Percentiles rank a stretch among this genome's conserved stretches.
These are phyloP conservation scores for Ailurus styani DNA, from an alignment of 2,113 vertebrate species.

Conservation along the genomic window DNA sequence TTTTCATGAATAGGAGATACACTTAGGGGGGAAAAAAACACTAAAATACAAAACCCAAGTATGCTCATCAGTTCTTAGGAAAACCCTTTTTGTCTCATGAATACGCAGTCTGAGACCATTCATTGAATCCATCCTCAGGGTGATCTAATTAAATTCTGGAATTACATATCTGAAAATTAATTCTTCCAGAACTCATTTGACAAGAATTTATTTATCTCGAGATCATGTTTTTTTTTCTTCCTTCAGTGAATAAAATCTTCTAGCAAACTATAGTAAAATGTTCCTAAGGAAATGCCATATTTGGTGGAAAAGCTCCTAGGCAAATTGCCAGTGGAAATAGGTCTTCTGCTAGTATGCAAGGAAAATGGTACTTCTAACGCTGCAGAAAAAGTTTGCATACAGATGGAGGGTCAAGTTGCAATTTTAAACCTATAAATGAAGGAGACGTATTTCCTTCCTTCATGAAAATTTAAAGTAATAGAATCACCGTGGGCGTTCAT, in stretches of 20 bases:
- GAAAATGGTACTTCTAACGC: background rate
- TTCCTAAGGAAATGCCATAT: background rate
- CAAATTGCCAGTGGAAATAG: background rate
- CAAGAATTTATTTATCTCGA: background rate
- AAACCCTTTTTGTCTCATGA: slow-evolving; percentile 54
- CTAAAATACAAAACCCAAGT: slow-evolving; percentile 55
- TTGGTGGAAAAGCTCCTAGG: background rate
- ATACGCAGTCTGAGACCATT: background rate
- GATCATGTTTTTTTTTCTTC: background rate
- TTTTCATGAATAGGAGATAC: slow-evolving; percentile 49
- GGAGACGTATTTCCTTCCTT: background rate
- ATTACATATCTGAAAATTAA: slow-evolving; percentile 50
- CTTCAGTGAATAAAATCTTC: background rate
- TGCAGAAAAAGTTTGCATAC: background rate
- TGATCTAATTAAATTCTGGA: slow-evolving; percentile 35
- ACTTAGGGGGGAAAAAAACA: background rate
- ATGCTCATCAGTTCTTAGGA: slow-evolving; percentile 50
- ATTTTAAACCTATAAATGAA: background rate
- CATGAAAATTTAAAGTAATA: background rate
- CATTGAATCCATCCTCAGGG: slow-evolving; percentile 34
- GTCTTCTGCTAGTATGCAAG: background rate
- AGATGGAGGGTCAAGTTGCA: background rate
- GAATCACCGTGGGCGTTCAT: background rate
- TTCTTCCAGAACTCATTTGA: background rate
- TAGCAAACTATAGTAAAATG: background rate